phyloP scores from a whole-genome alignment of 2,113 vertebrate genomes.

The Boulengeromyrus knoepffleri region DNA sequence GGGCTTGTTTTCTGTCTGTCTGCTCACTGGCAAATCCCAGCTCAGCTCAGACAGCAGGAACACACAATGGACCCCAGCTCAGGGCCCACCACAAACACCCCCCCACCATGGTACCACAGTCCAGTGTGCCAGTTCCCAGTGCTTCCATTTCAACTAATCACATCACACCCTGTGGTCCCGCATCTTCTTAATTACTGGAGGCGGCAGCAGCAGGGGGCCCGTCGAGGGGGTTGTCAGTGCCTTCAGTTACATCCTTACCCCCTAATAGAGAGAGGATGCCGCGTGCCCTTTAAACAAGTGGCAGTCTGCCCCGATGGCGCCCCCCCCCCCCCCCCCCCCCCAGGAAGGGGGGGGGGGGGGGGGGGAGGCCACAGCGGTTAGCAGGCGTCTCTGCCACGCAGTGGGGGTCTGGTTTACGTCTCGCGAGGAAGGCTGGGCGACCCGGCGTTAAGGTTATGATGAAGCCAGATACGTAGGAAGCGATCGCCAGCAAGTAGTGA shows the following conservation, averaged over 20 bases:
- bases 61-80: slow-evolving; percentile 8
- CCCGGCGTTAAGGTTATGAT: neutral
- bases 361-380: neutral
- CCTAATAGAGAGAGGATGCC: neutral
- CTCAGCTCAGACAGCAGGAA: slow-evolving; percentile 24
- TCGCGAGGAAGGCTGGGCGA: neutral
- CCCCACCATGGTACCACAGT: neutral
- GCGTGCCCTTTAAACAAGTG: neutral
- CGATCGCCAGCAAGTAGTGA: neutral
- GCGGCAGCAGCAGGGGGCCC: neutral
- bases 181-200: neutral
- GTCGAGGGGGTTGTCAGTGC: neutral
- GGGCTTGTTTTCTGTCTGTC: slow-evolving; percentile 36
- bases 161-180: neutral
- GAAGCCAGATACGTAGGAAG: neutral
- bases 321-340: too few species aligned
- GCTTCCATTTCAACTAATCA: neutral
- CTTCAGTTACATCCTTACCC: neutral
- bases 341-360: too few species aligned
- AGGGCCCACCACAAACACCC: neutral
- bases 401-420: neutral
- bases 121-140: neutral
- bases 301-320: neutral
- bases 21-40: slow-evolving; percentile 22
- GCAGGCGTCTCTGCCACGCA: slow-evolving; percentile 4